Conservation (phyloP, 2,888 invertebrate genomes). For the Drosophila mettleri region DNA sequence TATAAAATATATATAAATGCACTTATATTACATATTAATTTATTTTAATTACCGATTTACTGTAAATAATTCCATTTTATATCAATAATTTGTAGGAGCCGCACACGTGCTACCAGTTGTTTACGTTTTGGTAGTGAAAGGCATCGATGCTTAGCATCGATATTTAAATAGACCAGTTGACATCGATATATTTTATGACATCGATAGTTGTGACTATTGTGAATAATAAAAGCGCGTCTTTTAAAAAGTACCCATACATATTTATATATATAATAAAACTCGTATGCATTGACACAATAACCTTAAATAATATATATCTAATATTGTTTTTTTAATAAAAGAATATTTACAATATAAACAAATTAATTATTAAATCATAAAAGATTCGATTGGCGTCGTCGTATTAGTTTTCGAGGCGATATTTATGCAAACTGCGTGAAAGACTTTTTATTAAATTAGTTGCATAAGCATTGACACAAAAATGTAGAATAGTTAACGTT, state of each 20-base stretch:
- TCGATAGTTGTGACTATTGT: neutral
- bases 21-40: too few species aligned
- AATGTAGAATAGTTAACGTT: conserved; percentile 5
- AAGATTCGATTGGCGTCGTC: too few species aligned
- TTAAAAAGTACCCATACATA: conserved; percentile 15
- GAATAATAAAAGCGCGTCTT: conserved; percentile 8
- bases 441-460: too few species aligned
- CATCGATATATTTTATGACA: neutral
- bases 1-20: neutral
- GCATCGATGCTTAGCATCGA: conserved; percentile 37
- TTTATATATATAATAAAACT: too few species aligned
- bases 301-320: neutral
- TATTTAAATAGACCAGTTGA: neutral
- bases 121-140: conserved; percentile 46
- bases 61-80: conserved; percentile 89
- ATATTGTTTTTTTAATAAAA: neutral
- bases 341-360: neutral
- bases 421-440: too few species aligned
- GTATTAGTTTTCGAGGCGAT: too few species aligned
- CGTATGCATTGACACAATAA: neutral
- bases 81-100: conserved; percentile 17
- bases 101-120: conserved; percentile 68
- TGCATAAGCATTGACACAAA: neutral
- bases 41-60: conserved; percentile 87
- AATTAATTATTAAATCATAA: too few species aligned